Evolutionary conservation across 1,140 invertebrate genomes (phyloP), one percentile per base, ranked within the genome.

Genomic region (Apolygus lucorum): DNA sequence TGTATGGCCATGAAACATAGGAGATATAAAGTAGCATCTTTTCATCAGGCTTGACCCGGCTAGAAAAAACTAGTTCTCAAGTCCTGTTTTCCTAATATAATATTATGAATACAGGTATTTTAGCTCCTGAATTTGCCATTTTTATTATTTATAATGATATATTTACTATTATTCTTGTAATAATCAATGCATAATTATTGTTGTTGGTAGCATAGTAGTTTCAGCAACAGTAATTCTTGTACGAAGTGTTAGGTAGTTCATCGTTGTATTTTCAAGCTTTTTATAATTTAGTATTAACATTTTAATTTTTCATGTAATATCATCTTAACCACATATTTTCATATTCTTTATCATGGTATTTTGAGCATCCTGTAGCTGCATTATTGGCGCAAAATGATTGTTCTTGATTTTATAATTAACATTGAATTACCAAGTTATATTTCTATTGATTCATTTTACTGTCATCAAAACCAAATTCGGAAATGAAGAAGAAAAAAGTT

Each of bases 21-120:
- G 13, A 59, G 11, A 59, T 59, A 59, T 42, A 59, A 59, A 59
- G 22, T 59, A 59, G 54, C 22, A 13, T 68, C 26, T 68, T 27
- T 68, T 59, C 22, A 25, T 70, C 64, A 70, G 73, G 66, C 74
- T 76, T 75, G 75, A 74, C 70, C 17, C 34, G 17, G 34, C 34
- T 42, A 42, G 34, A 42, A 8, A 42, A 42, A 72, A 70, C 71
- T 72, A 75, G 75, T 59, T 59, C 74, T 72, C 75, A 76, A 76
- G 74, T 73, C 72, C 29, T 74, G 74, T 75, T 74, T 73, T 59
- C 54, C 54, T 59, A 59, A 17, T 68, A 13, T 49, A 68, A 28
- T 68, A 49, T 49, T 26, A 52, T 13, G 24, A 49, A 25, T 49
- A 49, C 54, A 17, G 22, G 54, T 59, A 59, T 59, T 59, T 59